Percentiles rank a stretch among this genome's conserved stretches.
These are phyloP conservation scores for Conistra vaccinii DNA, from an alignment of 2,888 invertebrate species.

Conservation along the genomic window DNA sequence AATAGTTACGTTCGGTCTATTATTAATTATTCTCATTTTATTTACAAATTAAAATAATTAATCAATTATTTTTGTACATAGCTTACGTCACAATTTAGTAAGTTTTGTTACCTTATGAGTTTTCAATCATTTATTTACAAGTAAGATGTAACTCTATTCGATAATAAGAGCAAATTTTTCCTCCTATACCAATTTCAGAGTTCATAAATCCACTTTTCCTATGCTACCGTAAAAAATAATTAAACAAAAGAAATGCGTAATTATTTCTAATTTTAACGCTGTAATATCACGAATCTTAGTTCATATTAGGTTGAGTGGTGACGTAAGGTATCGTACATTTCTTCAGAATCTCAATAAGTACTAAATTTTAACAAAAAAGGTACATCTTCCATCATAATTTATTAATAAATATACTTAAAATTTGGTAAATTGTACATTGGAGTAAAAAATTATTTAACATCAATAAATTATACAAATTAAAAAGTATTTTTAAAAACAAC, in stretches of 20 bases:
- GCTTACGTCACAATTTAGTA: conserved; percentile 66
- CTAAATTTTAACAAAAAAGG: conserved; percentile 32
- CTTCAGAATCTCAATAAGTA: conserved; percentile 13
- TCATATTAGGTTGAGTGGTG: conserved; percentile 52
- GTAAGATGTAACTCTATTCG: neutral
- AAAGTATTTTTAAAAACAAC: conserved; percentile 47
- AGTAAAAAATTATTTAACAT: conserved; percentile 54
- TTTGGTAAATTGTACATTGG: conserved; percentile 39
- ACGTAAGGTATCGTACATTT: conserved; percentile 63
- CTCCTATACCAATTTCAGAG: conserved; percentile 13
- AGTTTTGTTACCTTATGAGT: conserved; percentile 12
- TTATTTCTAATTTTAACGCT: conserved; percentile 54
- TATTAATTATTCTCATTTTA: conserved; percentile 70
- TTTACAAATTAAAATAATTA: conserved; percentile 71
- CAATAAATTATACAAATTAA: conserved; percentile 52
- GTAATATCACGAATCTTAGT: conserved; percentile 61
- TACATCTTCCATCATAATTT: conserved; percentile 9
- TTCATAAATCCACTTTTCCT: conserved; percentile 28
- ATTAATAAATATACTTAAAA: conserved; percentile 46
- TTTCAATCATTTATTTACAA: conserved; percentile 47
- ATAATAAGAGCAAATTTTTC: neutral
- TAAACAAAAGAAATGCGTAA: conserved; percentile 26
- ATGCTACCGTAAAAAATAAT: conserved; percentile 41
- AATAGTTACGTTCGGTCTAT: conserved; percentile 75
- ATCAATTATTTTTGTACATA: conserved; percentile 58